Conservation (phyloP, 2,113 vertebrate genomes). For the Menidia beryllina region DNA sequence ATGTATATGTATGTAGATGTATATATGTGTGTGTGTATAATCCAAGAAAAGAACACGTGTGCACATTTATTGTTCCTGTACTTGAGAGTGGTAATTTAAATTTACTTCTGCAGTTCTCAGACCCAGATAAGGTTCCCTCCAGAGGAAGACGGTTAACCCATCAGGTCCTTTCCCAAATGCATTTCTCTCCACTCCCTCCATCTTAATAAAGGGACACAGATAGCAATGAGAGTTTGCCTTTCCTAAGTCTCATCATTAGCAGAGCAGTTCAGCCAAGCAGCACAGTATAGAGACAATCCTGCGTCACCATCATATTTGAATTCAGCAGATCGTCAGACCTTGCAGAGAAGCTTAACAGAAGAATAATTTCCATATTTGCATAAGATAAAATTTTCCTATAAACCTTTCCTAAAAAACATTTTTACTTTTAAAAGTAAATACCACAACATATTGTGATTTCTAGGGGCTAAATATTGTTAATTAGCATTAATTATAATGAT, state of each 20-base stretch:
- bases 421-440: slow-evolving; percentile 9
- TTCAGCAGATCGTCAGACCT: slow-evolving; percentile 1
- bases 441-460: slow-evolving; percentile 13
- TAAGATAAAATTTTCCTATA: too few species aligned
- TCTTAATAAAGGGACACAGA: slow-evolving; percentile 69
- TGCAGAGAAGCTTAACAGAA: not conserved
- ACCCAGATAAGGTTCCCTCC: slow-evolving; percentile 61
- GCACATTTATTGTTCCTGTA: slow-evolving; percentile 24
- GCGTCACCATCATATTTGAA: slow-evolving; percentile 29
- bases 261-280: slow-evolving; percentile 39
- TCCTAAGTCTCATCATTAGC: slow-evolving; percentile 55
- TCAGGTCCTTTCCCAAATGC: slow-evolving; percentile 41
- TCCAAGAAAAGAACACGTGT: slow-evolving; percentile 29
- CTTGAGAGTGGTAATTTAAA: slow-evolving; percentile 58
- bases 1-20: too few species aligned
- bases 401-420: too few species aligned
- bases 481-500: slow-evolving; percentile 44
- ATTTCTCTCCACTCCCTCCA: slow-evolving; percentile 50
- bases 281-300: slow-evolving; percentile 22
- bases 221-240: slow-evolving; percentile 64
- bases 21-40: slow-evolving; percentile 5
- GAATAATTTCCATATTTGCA: not conserved
- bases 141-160: slow-evolving; percentile 66
- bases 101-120: slow-evolving; percentile 36
- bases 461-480: slow-evolving; percentile 36